Evolutionary conservation across 2,797 vertebrate species (phyloP).

Genomic region (Lophotriccus pileatus): DNA sequence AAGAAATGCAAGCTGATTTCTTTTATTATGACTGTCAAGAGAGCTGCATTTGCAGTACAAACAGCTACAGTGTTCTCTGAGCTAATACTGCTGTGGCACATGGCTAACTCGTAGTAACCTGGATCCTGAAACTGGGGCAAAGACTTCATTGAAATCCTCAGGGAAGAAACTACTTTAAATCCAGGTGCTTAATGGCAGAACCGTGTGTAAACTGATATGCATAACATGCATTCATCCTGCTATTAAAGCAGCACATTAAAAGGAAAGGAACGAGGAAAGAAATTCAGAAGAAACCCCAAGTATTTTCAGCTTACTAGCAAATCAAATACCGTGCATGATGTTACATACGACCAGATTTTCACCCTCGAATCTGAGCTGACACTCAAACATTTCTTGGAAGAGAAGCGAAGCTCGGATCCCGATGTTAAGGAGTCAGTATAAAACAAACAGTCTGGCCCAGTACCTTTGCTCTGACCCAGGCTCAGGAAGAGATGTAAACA

Average conservation of each 20-base stretch:
- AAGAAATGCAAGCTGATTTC: constrained; percentile 68
- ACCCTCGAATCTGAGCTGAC: background rate
- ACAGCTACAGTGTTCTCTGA: constrained; percentile 58
- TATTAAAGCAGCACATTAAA: constrained; percentile 34
- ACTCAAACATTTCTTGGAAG: background rate
- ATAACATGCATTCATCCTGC: constrained; percentile 41
- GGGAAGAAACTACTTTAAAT: constrained; percentile 68
- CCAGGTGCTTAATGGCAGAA: constrained; percentile 69
- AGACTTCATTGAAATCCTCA: constrained; percentile 65
- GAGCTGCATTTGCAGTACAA: constrained; percentile 47
- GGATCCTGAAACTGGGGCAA: constrained; percentile 61
- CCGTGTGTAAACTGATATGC: constrained; percentile 57
- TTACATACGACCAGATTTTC: background rate
- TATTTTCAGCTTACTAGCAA: background rate
- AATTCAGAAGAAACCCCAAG: constrained; percentile 8
- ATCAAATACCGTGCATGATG: background rate
- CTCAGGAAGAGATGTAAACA: constrained; percentile 18
- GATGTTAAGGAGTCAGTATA: background rate
- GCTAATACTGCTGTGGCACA: constrained; percentile 67
- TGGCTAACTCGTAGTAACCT: constrained; percentile 50
- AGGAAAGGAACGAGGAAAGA: background rate
- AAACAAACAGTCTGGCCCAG: background rate
- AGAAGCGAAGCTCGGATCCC: background rate
- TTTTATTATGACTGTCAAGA: constrained; percentile 71
- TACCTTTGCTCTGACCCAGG: background rate